A percentile compares a stretch with the other conserved stretches of the same genome.
Conservation (phyloP, 1,140 invertebrate species). For the Bombus cullumanus region DNA sequence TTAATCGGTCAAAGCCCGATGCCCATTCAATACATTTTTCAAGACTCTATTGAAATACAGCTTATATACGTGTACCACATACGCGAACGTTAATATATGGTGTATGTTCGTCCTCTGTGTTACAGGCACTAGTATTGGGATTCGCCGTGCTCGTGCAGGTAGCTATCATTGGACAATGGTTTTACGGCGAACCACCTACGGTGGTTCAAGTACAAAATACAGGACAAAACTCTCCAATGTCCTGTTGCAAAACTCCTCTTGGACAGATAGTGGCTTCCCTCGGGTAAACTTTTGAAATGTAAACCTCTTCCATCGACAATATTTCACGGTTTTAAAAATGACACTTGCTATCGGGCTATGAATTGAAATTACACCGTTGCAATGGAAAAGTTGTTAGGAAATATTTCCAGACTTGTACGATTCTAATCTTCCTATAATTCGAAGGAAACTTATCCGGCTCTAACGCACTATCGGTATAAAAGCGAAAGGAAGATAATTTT, state of each 20-base stretch:
- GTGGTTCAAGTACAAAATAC: constrained; percentile 82
- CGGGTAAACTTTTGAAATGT: constrained; percentile 71
- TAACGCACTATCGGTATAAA: no score
- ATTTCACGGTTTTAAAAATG: background rate
- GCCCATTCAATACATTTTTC: background rate
- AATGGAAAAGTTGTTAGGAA: no score
- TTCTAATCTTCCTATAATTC: background rate
- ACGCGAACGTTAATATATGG: background rate
- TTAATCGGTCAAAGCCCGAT: constrained; percentile 5
- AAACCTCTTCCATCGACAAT: constrained; percentile 34
- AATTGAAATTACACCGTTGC: no score
- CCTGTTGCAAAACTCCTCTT: constrained; percentile 78
- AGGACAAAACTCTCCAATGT: constrained; percentile 61
- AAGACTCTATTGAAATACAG: background rate
- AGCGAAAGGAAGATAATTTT: no score
- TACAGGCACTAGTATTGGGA: constrained; percentile 91
- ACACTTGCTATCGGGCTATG: no score
- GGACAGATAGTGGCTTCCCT: constrained; percentile 80
- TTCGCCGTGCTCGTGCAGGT: constrained; percentile 95
- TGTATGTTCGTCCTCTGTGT: constrained; percentile 44
- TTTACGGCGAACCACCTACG: constrained; percentile 88
- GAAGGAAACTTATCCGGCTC: no score
- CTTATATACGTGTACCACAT: background rate
- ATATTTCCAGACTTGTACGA: no score
- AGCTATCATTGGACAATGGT: constrained; percentile 94